Percentiles rank a stretch among this genome's conserved stretches.
phyloP scores from a whole-genome alignment of 1,140 invertebrate genomes.

The Scaptomyza hsui region DNA sequence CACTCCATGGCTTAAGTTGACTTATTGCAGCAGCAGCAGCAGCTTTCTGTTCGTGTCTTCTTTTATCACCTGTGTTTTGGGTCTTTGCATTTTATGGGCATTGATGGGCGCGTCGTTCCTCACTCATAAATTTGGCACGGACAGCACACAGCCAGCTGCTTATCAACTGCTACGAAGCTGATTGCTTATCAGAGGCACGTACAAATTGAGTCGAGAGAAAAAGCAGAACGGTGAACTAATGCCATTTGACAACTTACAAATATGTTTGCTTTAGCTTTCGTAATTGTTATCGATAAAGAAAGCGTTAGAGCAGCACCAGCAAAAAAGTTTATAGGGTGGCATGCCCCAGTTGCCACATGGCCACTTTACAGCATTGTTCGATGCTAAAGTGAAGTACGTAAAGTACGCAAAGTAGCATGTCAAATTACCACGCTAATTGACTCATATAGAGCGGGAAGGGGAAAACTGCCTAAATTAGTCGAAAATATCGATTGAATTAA shows the following conservation, averaged over 20 bases:
- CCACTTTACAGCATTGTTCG: no score
- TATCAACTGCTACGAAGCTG: slow-evolving; percentile 43
- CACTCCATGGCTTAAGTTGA: slow-evolving; percentile 5
- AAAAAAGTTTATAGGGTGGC: background rate
- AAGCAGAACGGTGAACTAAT: slow-evolving; percentile 51
- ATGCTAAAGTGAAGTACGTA: background rate
- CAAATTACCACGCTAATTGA: slow-evolving; percentile 69
- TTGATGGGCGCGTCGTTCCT: slow-evolving; percentile 15
- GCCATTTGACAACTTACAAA: slow-evolving; percentile 66
- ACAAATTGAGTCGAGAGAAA: background rate
- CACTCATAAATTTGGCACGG: slow-evolving; percentile 53
- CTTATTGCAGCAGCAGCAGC: background rate
- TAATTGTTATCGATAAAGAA: slow-evolving; percentile 63
- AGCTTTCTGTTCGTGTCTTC: slow-evolving; percentile 1
- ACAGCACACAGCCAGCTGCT: slow-evolving; percentile 36
- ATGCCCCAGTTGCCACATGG: background rate
- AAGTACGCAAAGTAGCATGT: slow-evolving; percentile 54
- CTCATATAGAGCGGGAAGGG: slow-evolving; percentile 34
- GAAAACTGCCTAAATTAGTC: slow-evolving; percentile 47
- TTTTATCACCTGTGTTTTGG: slow-evolving; percentile 26
- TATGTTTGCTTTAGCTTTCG: slow-evolving; percentile 61
- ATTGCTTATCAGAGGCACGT: slow-evolving; percentile 56
- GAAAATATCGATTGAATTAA: slow-evolving; percentile 68
- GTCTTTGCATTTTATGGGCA: slow-evolving; percentile 48
- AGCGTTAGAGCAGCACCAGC: slow-evolving; percentile 5